Conservation (phyloP, 2,888 invertebrate genomes). For the Folsomia manolachei region DNA sequence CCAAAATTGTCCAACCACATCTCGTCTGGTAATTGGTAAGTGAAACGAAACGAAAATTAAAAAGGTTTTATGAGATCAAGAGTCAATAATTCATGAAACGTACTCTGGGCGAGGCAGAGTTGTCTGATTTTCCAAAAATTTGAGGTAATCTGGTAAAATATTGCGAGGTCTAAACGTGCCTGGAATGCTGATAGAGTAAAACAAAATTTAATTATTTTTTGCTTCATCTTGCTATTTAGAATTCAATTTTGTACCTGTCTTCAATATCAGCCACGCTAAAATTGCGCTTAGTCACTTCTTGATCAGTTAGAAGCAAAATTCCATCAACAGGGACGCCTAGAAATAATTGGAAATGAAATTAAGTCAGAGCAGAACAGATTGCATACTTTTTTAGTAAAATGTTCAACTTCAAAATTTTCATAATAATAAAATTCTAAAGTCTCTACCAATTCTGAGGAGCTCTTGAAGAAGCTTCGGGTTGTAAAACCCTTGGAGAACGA, state of each 20-base stretch:
- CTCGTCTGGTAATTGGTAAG: too few relatives aligned
- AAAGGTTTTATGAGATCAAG: too few relatives aligned
- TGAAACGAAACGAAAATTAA: too few relatives aligned
- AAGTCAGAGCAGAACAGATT: too few relatives aligned
- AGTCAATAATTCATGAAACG: not conserved
- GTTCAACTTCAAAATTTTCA: not conserved
- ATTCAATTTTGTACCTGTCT: too few relatives aligned
- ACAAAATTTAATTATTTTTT: too few relatives aligned
- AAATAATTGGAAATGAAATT: conserved; percentile 9
- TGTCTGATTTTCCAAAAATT: conserved; percentile 18
- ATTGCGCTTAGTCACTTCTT: conserved; percentile 33
- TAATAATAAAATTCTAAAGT: not conserved
- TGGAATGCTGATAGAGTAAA: too few relatives aligned
- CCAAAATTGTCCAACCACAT: conserved; percentile 38
- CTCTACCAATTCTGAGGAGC: conserved; percentile 41
- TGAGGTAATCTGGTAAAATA: conserved; percentile 35
- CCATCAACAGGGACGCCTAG: conserved; percentile 38
- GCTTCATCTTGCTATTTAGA: too few relatives aligned
- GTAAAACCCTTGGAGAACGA: conserved; percentile 46
- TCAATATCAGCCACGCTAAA: conserved; percentile 44
- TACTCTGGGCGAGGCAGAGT: not conserved
- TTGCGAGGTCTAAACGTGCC: conserved; percentile 36
- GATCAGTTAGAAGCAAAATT: conserved; percentile 39
- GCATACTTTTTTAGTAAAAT: not conserved
- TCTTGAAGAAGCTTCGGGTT: conserved; percentile 39